Evolutionary conservation across 1,140 invertebrate genomes (phyloP), one percentile per base, ranked within the genome.

Genomic region (Gryllus bimaculatus): DNA sequence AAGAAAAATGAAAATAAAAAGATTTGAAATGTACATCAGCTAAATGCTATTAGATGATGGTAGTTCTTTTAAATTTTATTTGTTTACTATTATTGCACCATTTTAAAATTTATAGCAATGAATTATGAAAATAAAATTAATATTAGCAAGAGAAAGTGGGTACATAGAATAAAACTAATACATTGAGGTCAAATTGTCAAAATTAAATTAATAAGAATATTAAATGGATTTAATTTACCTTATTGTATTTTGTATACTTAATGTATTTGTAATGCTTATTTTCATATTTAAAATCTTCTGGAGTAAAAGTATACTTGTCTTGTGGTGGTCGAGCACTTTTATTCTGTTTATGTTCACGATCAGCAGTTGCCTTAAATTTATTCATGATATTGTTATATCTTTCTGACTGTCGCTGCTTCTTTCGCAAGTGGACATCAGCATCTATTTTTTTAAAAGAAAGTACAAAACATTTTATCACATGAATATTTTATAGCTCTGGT

Each of bases 211-310:
- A 73, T 20, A 73, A 73, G 20, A 15, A 78, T 5, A 39, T 39
- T 39, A 39, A 39, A 39, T 39, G 26, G 26, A 66, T 66, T 66
- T 66, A 21, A 83, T 85, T 87, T 83, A 91, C 90, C 87, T 93
- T 93, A 82, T 88, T 89, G 81, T 90, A 91, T 83, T 92, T 92
- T 26, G 90, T 91, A 83, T 93, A 93, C 84, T 93, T 93, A 82
- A 93, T 90, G 83, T 93, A 93, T 82, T 93, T 93, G 85, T 93
- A 93, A 85, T 93, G 92, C 85, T 93, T 93, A 87, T 93, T 93
- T 82, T 93, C 92, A 83, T 92, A 93, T 84, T 92, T 93, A 84
- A 93, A 93, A 84, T 93, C 92, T 82, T 92, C 90, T 8, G 92
- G 91, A 8, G 91, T 92, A 83, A 92, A 90, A 48, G 91, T 92